Conservation (phyloP, 2,797 vertebrate genomes). For the Hyperoplus immaculatus region DNA sequence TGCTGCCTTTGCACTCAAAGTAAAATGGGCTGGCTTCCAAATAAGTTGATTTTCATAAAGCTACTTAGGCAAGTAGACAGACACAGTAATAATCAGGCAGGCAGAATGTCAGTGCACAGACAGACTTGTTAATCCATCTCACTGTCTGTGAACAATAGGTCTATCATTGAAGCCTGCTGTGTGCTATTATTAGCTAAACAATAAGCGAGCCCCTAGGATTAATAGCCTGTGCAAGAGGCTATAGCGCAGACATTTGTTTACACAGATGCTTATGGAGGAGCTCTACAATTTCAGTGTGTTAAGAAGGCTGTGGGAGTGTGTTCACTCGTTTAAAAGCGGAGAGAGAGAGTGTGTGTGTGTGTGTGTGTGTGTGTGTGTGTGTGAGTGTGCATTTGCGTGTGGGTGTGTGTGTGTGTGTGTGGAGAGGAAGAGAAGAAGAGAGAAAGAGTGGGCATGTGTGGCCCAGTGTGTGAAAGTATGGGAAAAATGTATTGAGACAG, state of each 20-base stretch:
- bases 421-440: background rate
- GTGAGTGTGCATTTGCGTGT: constrained; percentile 7
- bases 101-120: constrained; percentile 52
- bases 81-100: constrained; percentile 32
- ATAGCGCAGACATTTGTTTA: constrained; percentile 36
- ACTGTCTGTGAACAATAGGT: constrained; percentile 65
- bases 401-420: background rate
- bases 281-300: constrained; percentile 4
- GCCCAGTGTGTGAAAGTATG: constrained; percentile 70
- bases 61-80: constrained; percentile 23
- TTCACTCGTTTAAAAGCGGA: no score
- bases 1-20: background rate
- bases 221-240: constrained; percentile 50
- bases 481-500: constrained; percentile 71
- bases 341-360: no score
- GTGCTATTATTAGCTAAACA: constrained; percentile 73
- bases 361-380: background rate
- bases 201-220: constrained; percentile 58
- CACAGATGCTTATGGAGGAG: constrained; percentile 49
- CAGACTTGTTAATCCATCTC: constrained; percentile 74
- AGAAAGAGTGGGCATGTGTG: constrained; percentile 39
- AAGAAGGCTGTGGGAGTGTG: background rate
- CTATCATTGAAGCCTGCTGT: constrained; percentile 53
- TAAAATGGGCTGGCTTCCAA: background rate
- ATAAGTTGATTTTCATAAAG: constrained; percentile 1